Conservation (phyloP, 2,113 vertebrate species). For the Anser brachyrhynchus region DNA sequence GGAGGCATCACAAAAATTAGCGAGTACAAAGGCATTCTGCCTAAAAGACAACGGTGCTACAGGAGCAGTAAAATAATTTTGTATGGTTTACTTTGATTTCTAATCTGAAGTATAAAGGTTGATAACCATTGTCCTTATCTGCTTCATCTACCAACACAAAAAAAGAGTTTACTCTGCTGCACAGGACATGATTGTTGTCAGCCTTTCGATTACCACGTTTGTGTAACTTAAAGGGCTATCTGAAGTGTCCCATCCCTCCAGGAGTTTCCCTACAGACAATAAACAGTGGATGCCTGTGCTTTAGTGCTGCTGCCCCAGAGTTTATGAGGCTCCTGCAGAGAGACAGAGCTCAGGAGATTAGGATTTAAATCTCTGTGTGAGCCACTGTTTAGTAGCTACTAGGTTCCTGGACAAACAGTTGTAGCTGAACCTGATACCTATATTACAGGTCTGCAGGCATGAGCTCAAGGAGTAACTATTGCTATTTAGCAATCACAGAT, state of each 20-base stretch:
- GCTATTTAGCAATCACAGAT: neutral
- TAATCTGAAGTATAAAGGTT: neutral
- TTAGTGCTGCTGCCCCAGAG: neutral
- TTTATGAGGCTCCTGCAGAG: neutral
- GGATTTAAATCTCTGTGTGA: neutral
- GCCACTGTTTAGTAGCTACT: neutral
- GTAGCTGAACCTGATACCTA: neutral
- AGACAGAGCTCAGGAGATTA: neutral
- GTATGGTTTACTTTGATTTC: neutral
- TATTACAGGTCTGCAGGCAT: neutral
- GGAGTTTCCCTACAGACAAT: neutral
- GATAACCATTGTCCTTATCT: neutral
- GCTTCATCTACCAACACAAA: neutral
- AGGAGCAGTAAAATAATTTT: neutral
- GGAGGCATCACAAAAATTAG: neutral
- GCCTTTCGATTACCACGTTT: neutral
- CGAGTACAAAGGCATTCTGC: neutral
- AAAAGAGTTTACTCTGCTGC: neutral
- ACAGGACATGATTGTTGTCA: neutral
- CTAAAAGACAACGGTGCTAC: neutral
- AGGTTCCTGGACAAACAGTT: neutral
- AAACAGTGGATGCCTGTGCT: neutral
- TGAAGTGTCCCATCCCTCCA: neutral
- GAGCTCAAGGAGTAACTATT: neutral
- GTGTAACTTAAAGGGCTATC: neutral